These are phyloP conservation scores for Globicephala melas DNA, from an alignment of 2,113 vertebrate species.

Conservation along the genomic window DNA sequence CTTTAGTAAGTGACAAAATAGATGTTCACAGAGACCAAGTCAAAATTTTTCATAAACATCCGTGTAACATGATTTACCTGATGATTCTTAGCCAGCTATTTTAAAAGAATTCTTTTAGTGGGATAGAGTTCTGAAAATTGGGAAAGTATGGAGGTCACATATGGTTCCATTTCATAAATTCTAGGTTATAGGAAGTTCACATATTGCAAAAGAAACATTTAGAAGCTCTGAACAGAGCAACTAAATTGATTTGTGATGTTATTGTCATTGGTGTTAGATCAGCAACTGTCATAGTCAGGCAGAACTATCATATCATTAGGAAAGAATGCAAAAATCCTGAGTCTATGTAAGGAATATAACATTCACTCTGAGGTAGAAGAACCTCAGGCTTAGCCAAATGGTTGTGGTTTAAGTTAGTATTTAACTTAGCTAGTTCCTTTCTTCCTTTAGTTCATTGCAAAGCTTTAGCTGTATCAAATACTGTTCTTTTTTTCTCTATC, in stretches of 20 bases:
- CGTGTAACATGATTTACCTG: background rate
- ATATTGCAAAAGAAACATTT: constrained; percentile 32
- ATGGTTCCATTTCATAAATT: background rate
- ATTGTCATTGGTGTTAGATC: constrained; percentile 11
- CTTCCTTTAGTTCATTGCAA: background rate
- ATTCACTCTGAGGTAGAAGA: constrained; percentile 19
- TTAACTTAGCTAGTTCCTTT: constrained; percentile 53
- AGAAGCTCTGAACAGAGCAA: background rate
- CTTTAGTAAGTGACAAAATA: constrained; percentile 36
- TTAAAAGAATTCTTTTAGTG: constrained; percentile 25
- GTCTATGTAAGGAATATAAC: constrained; percentile 18
- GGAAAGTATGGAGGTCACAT: background rate
- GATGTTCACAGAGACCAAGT: background rate
- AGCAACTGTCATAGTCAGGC: constrained; percentile 19
- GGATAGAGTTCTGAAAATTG: background rate
- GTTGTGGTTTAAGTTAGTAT: constrained; percentile 65
- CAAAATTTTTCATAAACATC: background rate
- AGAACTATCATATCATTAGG: constrained; percentile 44
- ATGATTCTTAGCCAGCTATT: background rate
- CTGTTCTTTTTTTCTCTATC: background rate
- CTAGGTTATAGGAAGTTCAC: constrained; percentile 28
- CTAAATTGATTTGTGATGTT: constrained; percentile 36
- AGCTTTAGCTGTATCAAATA: constrained; percentile 14
- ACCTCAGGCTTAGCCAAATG: constrained; percentile 40
- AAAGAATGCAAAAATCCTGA: constrained; percentile 57